Evolutionary conservation across 2,797 vertebrate species (phyloP), one percentile per base, ranked within the genome.

Genomic region (Pseudomugil tenellus): DNA sequence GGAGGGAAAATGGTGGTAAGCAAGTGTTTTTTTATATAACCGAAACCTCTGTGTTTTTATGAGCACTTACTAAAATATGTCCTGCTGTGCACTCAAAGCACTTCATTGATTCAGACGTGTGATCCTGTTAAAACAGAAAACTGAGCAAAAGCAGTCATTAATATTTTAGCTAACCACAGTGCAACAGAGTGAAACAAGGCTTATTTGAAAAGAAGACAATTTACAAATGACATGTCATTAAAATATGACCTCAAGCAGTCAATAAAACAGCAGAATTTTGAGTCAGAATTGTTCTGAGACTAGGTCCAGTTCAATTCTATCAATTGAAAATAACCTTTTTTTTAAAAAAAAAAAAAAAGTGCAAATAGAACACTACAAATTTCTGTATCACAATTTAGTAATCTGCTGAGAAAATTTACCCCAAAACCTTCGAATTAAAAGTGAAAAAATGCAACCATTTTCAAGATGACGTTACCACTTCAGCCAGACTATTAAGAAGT

Each of bases 61-160:
- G 77, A 93, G 94, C 94, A 94, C 94, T 94, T 94, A 93, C 57
- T 62, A 78, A 89, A 83, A 91, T 80, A 74, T 76, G 84, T 92
- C 89, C 79, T 78, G 73, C 63, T 79, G 72, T 88, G 87, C 92
- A 93, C 87, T 90, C 67, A 62, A 91, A 92, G 91, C 93, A 93
- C 92, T 93, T 93, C 89, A 90, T 46, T 91, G 81, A 79, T 76
- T 80, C 58, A 28, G 58, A 74, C 66, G 77, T 81, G 80, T 84
- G 78, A 74, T 74, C 80, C 86, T 90, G 88, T 89, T 87, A 84
- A 89, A 90, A 88, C 84, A 89, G 83, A 88, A 80, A 84, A 83
- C 76, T 83, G 87, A 70, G 74, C 83, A 66, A 69, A 49, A 71
- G 81, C 48, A 78, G 77, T 77, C 77, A 66, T 65, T 79, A 55